phyloP scores from a whole-genome alignment of 2,113 vertebrate genomes.

The Nerophis lumbriciformis region DNA sequence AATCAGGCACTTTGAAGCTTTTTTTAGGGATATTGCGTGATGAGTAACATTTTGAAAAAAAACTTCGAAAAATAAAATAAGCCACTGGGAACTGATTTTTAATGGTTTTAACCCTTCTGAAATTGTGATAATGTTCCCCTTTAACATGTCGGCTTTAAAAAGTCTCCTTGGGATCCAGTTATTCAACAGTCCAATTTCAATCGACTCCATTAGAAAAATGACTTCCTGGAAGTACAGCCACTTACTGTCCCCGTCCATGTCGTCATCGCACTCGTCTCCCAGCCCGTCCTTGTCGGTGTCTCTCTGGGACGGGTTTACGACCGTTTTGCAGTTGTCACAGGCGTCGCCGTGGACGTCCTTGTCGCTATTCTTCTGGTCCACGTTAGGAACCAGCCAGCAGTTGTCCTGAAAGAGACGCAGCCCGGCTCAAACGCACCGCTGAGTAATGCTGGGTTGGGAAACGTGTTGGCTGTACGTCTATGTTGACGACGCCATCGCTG shows the following conservation, averaged over 20 bases:
- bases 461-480: conserved; percentile 69
- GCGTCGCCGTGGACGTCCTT: conserved; percentile 89
- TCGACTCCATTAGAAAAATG: conserved; percentile 9
- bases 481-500: conserved; percentile 84
- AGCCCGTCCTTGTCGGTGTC: conserved; percentile 89
- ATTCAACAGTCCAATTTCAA: background rate
- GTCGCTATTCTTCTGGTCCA: conserved; percentile 88
- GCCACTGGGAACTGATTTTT: too few species aligned
- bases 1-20: too few species aligned
- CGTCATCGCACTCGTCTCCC: conserved; percentile 93
- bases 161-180: background rate
- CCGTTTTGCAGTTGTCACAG: conserved; percentile 86
- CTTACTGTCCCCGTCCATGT: conserved; percentile 94
- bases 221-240: conserved; percentile 1
- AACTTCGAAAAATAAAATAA: too few species aligned
- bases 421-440: background rate
- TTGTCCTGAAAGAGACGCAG: conserved; percentile 79
- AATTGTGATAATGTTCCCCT: too few species aligned
- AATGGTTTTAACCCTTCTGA: too few species aligned
- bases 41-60: too few species aligned
- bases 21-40: too few species aligned
- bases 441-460: background rate
- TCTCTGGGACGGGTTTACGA: conserved; percentile 86
- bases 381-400: conserved; percentile 85
- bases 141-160: conserved; percentile 8